A percentile compares a stretch with the other conserved stretches of the same genome.
phyloP scores from a whole-genome alignment of 2,888 invertebrate species.

The Phyllotreta striolata region DNA sequence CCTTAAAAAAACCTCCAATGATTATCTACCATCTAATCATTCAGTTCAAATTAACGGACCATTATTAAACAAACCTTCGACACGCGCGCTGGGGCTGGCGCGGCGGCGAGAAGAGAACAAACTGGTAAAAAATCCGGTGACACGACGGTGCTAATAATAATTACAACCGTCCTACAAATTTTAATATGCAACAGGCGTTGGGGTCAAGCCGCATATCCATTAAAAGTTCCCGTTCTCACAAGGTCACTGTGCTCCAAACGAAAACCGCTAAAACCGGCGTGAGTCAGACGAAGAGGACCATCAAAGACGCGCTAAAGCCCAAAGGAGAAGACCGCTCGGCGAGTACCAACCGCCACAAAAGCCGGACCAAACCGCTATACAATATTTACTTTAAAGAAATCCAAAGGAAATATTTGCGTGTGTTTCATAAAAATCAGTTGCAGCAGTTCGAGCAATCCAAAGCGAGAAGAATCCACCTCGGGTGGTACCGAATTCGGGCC shows the following conservation, averaged over 20 bases:
- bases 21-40: too few relatives aligned
- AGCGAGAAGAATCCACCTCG: too few relatives aligned
- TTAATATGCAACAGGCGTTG: conserved; percentile 11
- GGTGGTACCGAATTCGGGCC: conserved; percentile 3
- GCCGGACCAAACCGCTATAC: background rate
- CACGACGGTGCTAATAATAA: conserved; percentile 2
- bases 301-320: background rate
- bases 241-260: conserved; percentile 18
- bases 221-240: conserved; percentile 20
- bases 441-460: too few relatives aligned
- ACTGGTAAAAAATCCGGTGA: background rate
- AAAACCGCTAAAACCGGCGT: conserved; percentile 3
- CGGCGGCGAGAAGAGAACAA: too few relatives aligned
- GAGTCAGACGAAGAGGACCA: conserved; percentile 10
- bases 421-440: too few relatives aligned
- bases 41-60: too few relatives aligned
- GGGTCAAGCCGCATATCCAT: conserved; percentile 10
- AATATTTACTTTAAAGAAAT: too few relatives aligned
- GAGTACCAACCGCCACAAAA: conserved; percentile 20
- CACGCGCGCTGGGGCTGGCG: too few relatives aligned
- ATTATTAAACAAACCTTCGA: too few relatives aligned
- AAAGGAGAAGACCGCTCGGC: conserved; percentile 12
- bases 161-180: conserved; percentile 9
- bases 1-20: too few relatives aligned
- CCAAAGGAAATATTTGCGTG: too few relatives aligned